phyloP scores from a whole-genome alignment of 2,888 invertebrate species.

The Salticus scenicus region DNA sequence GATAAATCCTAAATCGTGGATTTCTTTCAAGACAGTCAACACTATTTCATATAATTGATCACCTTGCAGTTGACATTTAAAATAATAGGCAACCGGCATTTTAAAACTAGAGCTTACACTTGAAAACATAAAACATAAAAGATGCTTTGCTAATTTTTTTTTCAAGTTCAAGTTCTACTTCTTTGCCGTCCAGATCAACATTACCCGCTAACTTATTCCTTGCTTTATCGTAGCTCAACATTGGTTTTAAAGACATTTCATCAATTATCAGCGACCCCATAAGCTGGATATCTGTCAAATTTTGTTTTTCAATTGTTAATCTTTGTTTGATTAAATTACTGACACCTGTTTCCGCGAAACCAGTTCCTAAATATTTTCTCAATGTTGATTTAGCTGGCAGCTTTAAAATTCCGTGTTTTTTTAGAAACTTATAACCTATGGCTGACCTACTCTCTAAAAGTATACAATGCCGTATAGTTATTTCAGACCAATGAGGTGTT shows the following conservation, averaged over 20 bases:
- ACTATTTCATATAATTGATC: not conserved
- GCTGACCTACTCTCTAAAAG: not conserved
- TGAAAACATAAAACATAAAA: constrained; percentile 19
- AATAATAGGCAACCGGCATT: not conserved
- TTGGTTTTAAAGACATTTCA: not conserved
- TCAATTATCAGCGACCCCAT: not conserved
- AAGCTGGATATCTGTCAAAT: not conserved
- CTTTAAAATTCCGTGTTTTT: not conserved
- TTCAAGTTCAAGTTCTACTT: not conserved
- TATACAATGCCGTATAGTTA: not conserved
- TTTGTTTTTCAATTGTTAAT: not conserved
- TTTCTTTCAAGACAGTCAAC: not conserved
- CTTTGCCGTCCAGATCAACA: not conserved
- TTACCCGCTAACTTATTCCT: not conserved
- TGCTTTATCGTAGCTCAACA: not conserved
- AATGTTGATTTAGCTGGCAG: not conserved
- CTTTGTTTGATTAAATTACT: not conserved
- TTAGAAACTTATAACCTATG: not conserved
- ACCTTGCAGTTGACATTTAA: not conserved
- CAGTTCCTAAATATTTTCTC: constrained; percentile 1
- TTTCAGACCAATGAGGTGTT: not conserved
- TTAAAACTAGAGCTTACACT: not conserved
- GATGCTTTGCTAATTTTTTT: constrained; percentile 2
- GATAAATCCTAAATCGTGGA: not conserved
- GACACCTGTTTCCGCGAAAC: not conserved